Evolutionary conservation across 2,888 invertebrate species (phyloP), one percentile per base, ranked within the genome.

Genomic region (Malthinus seriepunctatus): DNA sequence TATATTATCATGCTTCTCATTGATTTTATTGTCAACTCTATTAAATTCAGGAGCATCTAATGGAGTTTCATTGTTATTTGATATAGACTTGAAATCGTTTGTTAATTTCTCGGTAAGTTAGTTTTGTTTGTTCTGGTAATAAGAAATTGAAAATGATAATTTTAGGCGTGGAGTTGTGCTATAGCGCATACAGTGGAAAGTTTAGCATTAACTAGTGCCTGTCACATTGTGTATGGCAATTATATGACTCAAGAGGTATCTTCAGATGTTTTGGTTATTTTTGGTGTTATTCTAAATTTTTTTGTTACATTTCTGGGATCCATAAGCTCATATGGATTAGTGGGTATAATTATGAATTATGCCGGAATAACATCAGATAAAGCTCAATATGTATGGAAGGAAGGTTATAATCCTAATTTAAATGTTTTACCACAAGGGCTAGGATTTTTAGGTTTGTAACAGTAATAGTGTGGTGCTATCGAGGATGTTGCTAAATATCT

Each of bases 141-240:
- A 23, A 2, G 23, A 23, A 23, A 23, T 23, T 23, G 5, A 23
- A 23, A 23, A 23, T 23, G 5, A 23, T 23, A 23, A 42, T 46
- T 58, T 53, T 46, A 67, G 65, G 51, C 60, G n/a, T 67, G 67
- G 67, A 35, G 12, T 32, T 12, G 10, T 1, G 56, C 66, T 6
- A 14, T 64, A 7, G 32, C 8, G 1, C 46, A 56, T 31, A 55
- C 63, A 2, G 8, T 63, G 1, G n/a, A 33, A 8, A 14, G 35
- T 6, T 49, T 66, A 33, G 55, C 56, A 23, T 34, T 66, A 4
- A 56, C 54, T 9, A 59, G 62, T 32, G 56, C 54, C 3, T 56
- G 57, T 33, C 58, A 63, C 33, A 56, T 64, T 8, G 53, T 63
- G 31, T 63, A 55, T 38, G 68, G 68, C 8, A 63, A 65, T 14